Conservation (phyloP, 1,140 invertebrate genomes). For the Drosophila ohnishii region DNA sequence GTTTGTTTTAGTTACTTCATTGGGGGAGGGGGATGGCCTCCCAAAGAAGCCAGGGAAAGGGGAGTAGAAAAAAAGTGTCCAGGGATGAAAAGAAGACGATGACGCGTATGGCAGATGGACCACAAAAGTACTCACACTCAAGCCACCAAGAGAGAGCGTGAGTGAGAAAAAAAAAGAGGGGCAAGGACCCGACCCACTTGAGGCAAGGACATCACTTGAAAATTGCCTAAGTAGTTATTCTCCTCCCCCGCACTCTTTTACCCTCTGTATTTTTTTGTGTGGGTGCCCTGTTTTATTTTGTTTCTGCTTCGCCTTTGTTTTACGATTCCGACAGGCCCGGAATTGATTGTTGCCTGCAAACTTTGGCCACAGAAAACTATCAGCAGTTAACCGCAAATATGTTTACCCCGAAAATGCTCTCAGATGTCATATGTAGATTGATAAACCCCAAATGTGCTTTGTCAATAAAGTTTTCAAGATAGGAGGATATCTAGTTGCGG, state of each 20-base stretch:
- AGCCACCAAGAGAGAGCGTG: background rate
- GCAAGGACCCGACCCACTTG: constrained; percentile 48
- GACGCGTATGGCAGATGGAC: constrained; percentile 57
- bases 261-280: constrained; percentile 18
- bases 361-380: constrained; percentile 62
- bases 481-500: constrained; percentile 21
- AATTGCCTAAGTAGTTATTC: constrained; percentile 78
- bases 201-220: constrained; percentile 76
- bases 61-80: background rate
- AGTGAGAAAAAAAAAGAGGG: background rate
- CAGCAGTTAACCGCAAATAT: constrained; percentile 69
- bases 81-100: constrained; percentile 20
- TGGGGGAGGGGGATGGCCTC: background rate
- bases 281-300: constrained; percentile 30
- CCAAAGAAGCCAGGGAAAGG: background rate
- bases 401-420: constrained; percentile 51
- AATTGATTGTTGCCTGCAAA: constrained; percentile 50
- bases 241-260: constrained; percentile 5
- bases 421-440: constrained; percentile 50
- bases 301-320: constrained; percentile 40
- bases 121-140: constrained; percentile 54
- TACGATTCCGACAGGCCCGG: constrained; percentile 32
- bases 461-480: constrained; percentile 41
- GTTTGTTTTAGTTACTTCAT: constrained; percentile 71
- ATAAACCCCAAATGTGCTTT: constrained; percentile 39